A percentile compares a stretch with the other conserved stretches of the same genome.
These are phyloP conservation scores for Lasioglossum albipes DNA, from an alignment of 1,140 invertebrate genomes.

Conservation along the genomic window DNA sequence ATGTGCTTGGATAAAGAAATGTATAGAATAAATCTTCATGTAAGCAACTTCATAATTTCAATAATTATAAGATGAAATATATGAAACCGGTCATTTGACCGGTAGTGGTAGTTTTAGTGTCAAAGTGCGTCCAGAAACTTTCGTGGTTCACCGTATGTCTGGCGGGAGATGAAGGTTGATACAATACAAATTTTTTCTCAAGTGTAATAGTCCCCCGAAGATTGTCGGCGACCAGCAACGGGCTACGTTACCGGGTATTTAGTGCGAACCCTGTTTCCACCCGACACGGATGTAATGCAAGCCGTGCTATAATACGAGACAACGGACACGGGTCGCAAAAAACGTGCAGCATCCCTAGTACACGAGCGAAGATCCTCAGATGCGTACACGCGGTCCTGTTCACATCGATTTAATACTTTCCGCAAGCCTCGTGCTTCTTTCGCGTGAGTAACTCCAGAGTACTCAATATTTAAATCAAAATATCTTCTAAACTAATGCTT, in stretches of 20 bases:
- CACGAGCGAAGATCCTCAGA: slow-evolving; percentile 1
- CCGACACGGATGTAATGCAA: slow-evolving; percentile 77
- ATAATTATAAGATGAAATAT: too few relatives aligned
- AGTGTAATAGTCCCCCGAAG: not conserved
- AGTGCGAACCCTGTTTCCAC: slow-evolving; percentile 35
- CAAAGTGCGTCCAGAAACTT: too few relatives aligned
- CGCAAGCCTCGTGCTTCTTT: not conserved
- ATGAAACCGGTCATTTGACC: too few relatives aligned
- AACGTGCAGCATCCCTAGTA: slow-evolving; percentile 63
- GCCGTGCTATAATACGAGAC: slow-evolving; percentile 73
- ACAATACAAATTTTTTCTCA: not conserved
- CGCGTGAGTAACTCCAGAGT: too few relatives aligned
- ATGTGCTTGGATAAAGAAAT: too few relatives aligned
- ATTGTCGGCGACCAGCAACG: not conserved
- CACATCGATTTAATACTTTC: not conserved
- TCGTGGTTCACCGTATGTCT: too few relatives aligned
- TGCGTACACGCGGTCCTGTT: not conserved
- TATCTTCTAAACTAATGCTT: too few relatives aligned
- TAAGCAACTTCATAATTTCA: too few relatives aligned
- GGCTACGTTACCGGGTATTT: not conserved
- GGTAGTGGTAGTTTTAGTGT: too few relatives aligned
- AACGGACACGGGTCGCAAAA: slow-evolving; percentile 63
- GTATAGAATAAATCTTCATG: too few relatives aligned
- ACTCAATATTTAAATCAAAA: too few relatives aligned
- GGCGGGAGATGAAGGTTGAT: too few relatives aligned